These are phyloP conservation scores for Poecilobothrus nobilitatus DNA, from an alignment of 2,888 invertebrate genomes.

Conservation along the genomic window DNA sequence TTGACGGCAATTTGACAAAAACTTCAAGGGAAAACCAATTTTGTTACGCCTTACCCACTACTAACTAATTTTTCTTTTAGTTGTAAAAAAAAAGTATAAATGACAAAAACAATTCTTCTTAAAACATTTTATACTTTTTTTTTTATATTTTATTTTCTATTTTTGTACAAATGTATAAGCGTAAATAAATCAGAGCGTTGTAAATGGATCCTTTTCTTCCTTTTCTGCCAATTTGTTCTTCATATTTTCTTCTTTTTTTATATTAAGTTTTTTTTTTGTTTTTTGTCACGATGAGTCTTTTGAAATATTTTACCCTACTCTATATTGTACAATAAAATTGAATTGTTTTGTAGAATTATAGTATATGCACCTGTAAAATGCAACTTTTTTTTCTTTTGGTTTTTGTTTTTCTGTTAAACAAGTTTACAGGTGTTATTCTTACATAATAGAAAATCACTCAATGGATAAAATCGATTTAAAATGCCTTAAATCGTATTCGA, in stretches of 20 bases:
- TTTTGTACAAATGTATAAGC: background rate
- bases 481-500: background rate
- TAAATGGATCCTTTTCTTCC: background rate
- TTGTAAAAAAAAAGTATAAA: background rate
- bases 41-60: background rate
- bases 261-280: background rate
- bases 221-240: constrained; percentile 1
- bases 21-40: background rate
- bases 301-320: background rate
- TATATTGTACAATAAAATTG: background rate
- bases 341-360: background rate
- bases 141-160: too few species aligned
- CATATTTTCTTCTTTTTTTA: background rate
- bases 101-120: background rate
- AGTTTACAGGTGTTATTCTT: constrained; percentile 6
- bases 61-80: background rate
- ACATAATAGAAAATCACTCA: constrained; percentile 1
- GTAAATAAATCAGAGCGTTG: background rate
- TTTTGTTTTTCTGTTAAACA: background rate
- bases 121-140: too few species aligned
- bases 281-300: background rate
- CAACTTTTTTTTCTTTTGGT: background rate
- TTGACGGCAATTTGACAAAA: background rate
- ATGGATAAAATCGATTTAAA: background rate
- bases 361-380: constrained; percentile 6